phyloP scores from a whole-genome alignment of 2,888 invertebrate genomes.

The Doris montereyensis region DNA sequence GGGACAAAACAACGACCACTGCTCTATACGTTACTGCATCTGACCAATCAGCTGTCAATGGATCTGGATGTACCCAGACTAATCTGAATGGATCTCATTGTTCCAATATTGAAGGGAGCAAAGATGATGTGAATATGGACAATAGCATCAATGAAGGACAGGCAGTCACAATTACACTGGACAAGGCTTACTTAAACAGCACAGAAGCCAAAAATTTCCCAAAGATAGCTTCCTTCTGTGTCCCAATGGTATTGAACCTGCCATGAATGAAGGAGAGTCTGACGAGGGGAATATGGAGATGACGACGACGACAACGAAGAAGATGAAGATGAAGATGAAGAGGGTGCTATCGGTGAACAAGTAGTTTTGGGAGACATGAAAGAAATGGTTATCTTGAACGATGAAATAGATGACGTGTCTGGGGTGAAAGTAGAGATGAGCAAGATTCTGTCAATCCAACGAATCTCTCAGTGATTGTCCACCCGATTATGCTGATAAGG shows the following conservation, averaged over 20 bases:
- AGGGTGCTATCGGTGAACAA: conserved; percentile 40
- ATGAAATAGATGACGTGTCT: conserved; percentile 35
- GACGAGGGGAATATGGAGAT: background rate
- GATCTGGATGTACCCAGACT: too few species aligned
- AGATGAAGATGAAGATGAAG: conserved; percentile 37
- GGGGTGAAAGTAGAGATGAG: conserved; percentile 13
- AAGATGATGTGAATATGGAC: background rate
- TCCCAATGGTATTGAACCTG: conserved; percentile 33
- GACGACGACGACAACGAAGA: conserved; percentile 8
- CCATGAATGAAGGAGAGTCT: conserved; percentile 15
- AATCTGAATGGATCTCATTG: too few species aligned
- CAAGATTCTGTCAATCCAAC: conserved; percentile 28
- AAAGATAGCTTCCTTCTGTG: conserved; percentile 51
- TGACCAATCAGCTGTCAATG: too few species aligned
- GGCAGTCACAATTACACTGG: background rate
- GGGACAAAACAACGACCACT: background rate
- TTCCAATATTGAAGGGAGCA: background rate
- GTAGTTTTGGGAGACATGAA: conserved; percentile 40
- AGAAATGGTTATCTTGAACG: conserved; percentile 40
- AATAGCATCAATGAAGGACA: background rate
- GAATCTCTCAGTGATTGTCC: conserved; percentile 45
- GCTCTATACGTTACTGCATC: too few species aligned
- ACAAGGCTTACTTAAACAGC: background rate
- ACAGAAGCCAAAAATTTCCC: conserved; percentile 50
- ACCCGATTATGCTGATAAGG: conserved; percentile 88